These are phyloP conservation scores for Betta splendens DNA, from an alignment of 2,797 vertebrate species.

Conservation along the genomic window DNA sequence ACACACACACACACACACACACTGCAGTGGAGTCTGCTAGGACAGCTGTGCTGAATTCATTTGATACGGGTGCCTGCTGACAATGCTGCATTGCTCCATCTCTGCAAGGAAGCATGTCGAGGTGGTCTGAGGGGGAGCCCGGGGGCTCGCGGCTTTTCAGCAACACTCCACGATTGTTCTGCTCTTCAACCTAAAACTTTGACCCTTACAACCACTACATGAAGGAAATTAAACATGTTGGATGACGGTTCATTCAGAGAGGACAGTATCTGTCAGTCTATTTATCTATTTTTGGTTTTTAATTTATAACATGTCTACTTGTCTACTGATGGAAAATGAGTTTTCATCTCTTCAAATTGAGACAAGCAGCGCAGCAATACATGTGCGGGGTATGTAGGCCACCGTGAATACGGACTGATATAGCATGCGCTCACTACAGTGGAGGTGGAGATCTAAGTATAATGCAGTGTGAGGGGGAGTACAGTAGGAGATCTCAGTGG, in stretches of 20 bases:
- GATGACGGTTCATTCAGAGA: too few species aligned
- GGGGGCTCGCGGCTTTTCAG: constrained; percentile 50
- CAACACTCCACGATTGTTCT: constrained; percentile 44
- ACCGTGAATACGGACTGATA: constrained; percentile 72
- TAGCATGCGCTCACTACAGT: constrained; percentile 72
- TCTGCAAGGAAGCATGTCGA: constrained; percentile 67
- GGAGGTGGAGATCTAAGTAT: constrained; percentile 81
- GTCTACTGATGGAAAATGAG: constrained; percentile 11
- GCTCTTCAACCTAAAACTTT: constrained; percentile 42
- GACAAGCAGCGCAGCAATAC: constrained; percentile 49
- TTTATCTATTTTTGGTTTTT: too few species aligned
- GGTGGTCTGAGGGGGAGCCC: constrained; percentile 62
- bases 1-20: constrained; percentile 15
- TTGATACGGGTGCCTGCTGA: constrained; percentile 78
- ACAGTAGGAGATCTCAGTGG: constrained; percentile 73
- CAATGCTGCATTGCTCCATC: constrained; percentile 72
- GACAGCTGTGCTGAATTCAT: constrained; percentile 83
- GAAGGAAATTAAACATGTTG: too few species aligned
- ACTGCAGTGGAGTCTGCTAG: constrained; percentile 61
- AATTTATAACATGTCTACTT: too few species aligned
- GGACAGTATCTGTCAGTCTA: constrained; percentile 6
- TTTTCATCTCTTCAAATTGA: constrained; percentile 34
- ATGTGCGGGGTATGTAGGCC: constrained; percentile 71
- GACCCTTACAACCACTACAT: too few species aligned
- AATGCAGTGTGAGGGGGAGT: constrained; percentile 76